Percentiles rank a stretch among this genome's conserved stretches.
phyloP scores from a whole-genome alignment of 1,140 invertebrate species.

The Drosophila pachea region DNA sequence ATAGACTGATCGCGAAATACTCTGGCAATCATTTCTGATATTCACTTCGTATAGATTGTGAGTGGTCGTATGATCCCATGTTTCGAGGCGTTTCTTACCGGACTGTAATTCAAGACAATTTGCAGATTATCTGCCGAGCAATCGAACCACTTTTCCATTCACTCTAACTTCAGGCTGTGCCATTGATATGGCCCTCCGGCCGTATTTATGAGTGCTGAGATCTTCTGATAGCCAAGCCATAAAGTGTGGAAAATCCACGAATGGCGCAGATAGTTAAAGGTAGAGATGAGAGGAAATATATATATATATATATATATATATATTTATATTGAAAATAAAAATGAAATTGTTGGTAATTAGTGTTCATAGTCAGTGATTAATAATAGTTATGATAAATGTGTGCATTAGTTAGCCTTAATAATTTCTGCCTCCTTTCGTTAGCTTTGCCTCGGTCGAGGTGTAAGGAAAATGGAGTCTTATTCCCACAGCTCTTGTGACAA shows the following conservation, averaged over 20 bases:
- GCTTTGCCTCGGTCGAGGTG: neutral
- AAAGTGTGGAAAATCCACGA: neutral
- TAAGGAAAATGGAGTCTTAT: slow-evolving; percentile 11
- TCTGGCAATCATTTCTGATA: slow-evolving; percentile 48
- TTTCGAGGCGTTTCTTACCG: neutral
- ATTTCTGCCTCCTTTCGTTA: no score
- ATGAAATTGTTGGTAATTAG: no score
- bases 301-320: neutral
- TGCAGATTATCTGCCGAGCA: slow-evolving; percentile 39
- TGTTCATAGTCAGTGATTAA: no score
- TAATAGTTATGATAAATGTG: no score
- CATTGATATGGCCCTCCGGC: slow-evolving; percentile 34
- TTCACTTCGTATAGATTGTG: slow-evolving; percentile 48
- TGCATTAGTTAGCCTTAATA: no score
- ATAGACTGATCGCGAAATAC: slow-evolving; percentile 42
- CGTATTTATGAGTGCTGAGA: slow-evolving; percentile 57
- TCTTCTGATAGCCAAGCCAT: slow-evolving; percentile 34
- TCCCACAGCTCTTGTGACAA: slow-evolving; percentile 35
- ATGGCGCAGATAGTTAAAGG: neutral
- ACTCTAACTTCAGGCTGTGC: slow-evolving; percentile 33
- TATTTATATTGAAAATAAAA: no score
- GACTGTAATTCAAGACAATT: slow-evolving; percentile 37
- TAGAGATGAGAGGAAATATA: neutral
- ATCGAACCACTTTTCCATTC: slow-evolving; percentile 55
- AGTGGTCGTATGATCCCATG: slow-evolving; percentile 30